Evolutionary conservation across 2,797 vertebrate genomes (phyloP).

Genomic region (Galagoides demidoff): DNA sequence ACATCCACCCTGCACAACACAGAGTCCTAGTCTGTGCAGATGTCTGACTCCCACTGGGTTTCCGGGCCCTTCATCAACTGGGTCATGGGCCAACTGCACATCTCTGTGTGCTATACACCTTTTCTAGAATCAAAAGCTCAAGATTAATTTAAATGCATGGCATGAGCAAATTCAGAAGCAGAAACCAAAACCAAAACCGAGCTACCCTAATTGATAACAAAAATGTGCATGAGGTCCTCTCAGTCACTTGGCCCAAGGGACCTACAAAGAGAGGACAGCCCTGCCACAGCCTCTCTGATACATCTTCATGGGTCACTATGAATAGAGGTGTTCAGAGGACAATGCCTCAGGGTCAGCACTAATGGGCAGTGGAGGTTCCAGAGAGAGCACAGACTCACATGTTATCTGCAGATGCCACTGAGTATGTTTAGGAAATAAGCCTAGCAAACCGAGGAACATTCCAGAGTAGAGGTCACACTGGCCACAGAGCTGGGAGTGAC

Average conservation of each 20-base stretch:
- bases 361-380: neutral
- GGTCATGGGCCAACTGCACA: neutral
- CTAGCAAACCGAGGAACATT: neutral
- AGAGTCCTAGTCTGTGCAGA: accelerated
- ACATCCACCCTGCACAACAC: accelerated
- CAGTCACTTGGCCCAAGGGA: accelerated
- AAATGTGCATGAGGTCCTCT: accelerated
- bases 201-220: neutral
- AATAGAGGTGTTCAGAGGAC: neutral
- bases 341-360: neutral
- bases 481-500: neutral
- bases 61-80: accelerated
- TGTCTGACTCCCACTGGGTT: neutral
- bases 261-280: too few relatives aligned
- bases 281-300: neutral
- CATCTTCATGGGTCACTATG: neutral
- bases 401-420: too few relatives aligned
- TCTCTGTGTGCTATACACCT: too few relatives aligned
- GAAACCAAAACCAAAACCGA: neutral
- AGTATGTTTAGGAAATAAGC: neutral
- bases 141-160: too few relatives aligned
- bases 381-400: neutral
- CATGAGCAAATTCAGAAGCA: neutral
- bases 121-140: too few relatives aligned
- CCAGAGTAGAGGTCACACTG: neutral